Conservation (phyloP, 2,113 vertebrate genomes). For the Caranx melampygus region DNA sequence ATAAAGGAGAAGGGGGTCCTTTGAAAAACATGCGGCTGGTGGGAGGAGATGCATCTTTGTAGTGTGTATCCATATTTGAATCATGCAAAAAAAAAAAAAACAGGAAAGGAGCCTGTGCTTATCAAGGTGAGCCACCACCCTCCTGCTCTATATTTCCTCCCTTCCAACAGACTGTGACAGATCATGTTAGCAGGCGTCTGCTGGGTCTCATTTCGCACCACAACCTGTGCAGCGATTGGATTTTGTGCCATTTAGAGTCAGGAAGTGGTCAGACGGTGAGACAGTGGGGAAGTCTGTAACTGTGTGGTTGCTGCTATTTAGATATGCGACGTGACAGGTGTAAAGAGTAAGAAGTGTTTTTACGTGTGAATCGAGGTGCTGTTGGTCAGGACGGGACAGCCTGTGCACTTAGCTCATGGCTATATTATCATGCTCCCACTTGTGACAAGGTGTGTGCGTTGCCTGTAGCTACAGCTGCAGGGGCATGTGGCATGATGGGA, state of each 20-base stretch:
- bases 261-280: conserved; percentile 66
- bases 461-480: conserved; percentile 49
- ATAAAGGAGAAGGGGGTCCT: conserved; percentile 35
- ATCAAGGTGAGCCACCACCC: conserved; percentile 69
- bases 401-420: conserved; percentile 38
- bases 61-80: conserved; percentile 71
- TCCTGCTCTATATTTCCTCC: conserved; percentile 53
- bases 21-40: conserved; percentile 67
- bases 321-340: conserved; percentile 58
- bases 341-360: conserved; percentile 30
- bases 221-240: conserved; percentile 54
- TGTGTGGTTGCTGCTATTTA: conserved; percentile 28
- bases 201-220: conserved; percentile 74
- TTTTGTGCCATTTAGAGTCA: conserved; percentile 70
- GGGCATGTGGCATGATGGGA: conserved; percentile 49
- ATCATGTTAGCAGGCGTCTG: conserved; percentile 74
- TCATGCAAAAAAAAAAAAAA: conserved; percentile 45
- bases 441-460: conserved; percentile 58
- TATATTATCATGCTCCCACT: conserved; percentile 37
- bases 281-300: conserved; percentile 37
- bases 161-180: conserved; percentile 73
- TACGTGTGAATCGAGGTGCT: conserved; percentile 10
- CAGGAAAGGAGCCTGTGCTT: conserved; percentile 70
- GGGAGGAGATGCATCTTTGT: conserved; percentile 69
- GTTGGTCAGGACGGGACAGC: conserved; percentile 18